Conservation (phyloP, 1,140 invertebrate genomes). For the Mercenaria mercenaria region DNA sequence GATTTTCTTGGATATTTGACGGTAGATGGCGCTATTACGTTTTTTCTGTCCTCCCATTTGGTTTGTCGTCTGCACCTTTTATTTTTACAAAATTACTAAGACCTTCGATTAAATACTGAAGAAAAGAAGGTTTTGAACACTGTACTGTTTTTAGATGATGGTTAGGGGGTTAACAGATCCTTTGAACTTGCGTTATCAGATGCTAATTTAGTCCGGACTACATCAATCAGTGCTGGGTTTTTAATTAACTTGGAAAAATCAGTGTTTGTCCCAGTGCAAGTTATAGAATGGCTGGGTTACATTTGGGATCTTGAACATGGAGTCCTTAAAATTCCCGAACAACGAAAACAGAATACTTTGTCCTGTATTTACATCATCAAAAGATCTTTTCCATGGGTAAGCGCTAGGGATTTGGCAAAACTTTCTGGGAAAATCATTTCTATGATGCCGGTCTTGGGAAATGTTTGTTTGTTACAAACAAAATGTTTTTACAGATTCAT, state of each 20-base stretch:
- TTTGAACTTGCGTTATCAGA: too few relatives aligned
- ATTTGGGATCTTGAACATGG: background rate
- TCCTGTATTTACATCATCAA: too few relatives aligned
- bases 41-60: slow-evolving; percentile 55
- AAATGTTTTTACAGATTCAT: slow-evolving; percentile 26
- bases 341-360: too few relatives aligned
- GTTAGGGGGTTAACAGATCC: background rate
- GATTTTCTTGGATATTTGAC: slow-evolving; percentile 34
- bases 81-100: too few relatives aligned
- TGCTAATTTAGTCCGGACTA: too few relatives aligned
- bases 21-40: too few relatives aligned
- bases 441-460: slow-evolving; percentile 36
- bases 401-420: slow-evolving; percentile 6
- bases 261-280: slow-evolving; percentile 11
- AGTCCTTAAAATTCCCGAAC: background rate
- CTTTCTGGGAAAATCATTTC: slow-evolving; percentile 40
- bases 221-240: slow-evolving; percentile 6
- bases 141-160: slow-evolving; percentile 57
- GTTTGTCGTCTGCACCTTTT: slow-evolving; percentile 11
- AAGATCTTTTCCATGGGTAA: too few relatives aligned
- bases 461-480: background rate
- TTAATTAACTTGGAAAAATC: slow-evolving; percentile 45
- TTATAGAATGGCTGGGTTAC: background rate
- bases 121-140: too few relatives aligned
- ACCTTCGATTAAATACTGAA: too few relatives aligned